These are phyloP conservation scores for Pimpla rufipes DNA, from an alignment of 2,888 invertebrate genomes.

Conservation along the genomic window DNA sequence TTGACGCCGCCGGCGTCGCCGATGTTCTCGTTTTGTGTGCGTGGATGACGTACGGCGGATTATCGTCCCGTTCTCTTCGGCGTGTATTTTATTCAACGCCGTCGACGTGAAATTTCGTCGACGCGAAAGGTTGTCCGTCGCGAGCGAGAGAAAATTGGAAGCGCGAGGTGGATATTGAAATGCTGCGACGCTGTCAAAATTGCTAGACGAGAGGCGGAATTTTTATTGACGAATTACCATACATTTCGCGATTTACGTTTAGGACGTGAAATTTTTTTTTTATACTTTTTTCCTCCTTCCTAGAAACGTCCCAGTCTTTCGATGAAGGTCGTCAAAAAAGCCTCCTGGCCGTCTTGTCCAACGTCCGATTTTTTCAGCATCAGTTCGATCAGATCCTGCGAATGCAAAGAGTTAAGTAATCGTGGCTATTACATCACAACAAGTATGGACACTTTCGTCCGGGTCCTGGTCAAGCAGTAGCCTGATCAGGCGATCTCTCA, in stretches of 20 bases:
- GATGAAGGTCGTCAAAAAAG: constrained; percentile 81
- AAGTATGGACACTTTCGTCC: constrained; percentile 87
- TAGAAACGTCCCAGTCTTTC: constrained; percentile 53
- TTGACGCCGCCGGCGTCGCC: constrained; percentile 9
- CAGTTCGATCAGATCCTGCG: constrained; percentile 87
- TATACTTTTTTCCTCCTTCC: neutral
- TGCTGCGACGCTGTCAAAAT: constrained; percentile 30
- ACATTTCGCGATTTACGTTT: constrained; percentile 9
- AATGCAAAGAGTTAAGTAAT: constrained; percentile 14
- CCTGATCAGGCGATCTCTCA: constrained; percentile 85
- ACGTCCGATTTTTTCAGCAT: constrained; percentile 87
- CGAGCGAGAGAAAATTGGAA: constrained; percentile 19
- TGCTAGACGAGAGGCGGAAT: constrained; percentile 7
- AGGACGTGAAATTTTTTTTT: neutral
- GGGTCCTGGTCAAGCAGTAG: constrained; percentile 87
- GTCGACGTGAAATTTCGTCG: constrained; percentile 30
- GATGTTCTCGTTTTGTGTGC: constrained; percentile 37
- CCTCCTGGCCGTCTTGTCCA: constrained; percentile 87
- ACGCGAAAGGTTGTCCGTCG: neutral
- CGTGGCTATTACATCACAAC: constrained; percentile 5
- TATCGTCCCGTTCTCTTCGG: constrained; percentile 30
- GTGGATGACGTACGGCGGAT: constrained; percentile 53
- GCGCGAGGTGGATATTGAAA: constrained; percentile 27
- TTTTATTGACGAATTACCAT: constrained; percentile 48
- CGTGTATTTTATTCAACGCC: constrained; percentile 39